phyloP scores from a whole-genome alignment of 2,888 invertebrate genomes.

The Patella pellucida region DNA sequence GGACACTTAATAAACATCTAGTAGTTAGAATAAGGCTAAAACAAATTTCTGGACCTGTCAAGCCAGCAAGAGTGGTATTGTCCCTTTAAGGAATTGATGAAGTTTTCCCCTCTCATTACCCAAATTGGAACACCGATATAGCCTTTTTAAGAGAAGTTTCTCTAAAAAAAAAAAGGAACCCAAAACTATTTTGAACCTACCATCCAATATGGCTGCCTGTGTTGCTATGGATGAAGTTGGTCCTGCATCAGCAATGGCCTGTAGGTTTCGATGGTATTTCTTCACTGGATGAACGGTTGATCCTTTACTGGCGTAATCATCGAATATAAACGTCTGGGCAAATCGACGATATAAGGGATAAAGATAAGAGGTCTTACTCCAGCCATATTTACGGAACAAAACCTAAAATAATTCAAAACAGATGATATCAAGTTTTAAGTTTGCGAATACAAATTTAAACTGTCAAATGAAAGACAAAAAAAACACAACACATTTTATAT shows the following conservation, averaged over 20 bases:
- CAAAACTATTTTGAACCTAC: constrained; percentile 29
- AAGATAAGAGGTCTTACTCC: constrained; percentile 63
- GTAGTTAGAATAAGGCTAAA: too few species aligned
- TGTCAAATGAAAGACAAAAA: too few species aligned
- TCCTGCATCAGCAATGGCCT: constrained; percentile 26
- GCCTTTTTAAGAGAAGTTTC: too few species aligned
- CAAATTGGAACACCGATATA: too few species aligned
- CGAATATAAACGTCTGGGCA: constrained; percentile 61
- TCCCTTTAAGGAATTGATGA: too few species aligned
- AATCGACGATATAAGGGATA: constrained; percentile 62
- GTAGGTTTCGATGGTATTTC: constrained; percentile 62
- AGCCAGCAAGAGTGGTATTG: too few species aligned
- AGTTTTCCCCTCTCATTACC: too few species aligned
- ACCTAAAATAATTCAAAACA: constrained; percentile 42
- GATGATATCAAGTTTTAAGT: constrained; percentile 16
- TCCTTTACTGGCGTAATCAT: constrained; percentile 69
- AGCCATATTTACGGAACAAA: constrained; percentile 68
- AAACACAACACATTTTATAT: too few species aligned
- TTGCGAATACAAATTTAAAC: too few species aligned
- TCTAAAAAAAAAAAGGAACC: too few species aligned
- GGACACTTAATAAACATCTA: too few species aligned
- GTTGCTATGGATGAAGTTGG: constrained; percentile 32
- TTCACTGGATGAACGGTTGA: constrained; percentile 64
- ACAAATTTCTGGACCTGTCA: too few species aligned
- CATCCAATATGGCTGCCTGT: constrained; percentile 45